Evolutionary conservation across 2,113 vertebrate genomes (phyloP).

Genomic region (Eulemur rufifrons): DNA sequence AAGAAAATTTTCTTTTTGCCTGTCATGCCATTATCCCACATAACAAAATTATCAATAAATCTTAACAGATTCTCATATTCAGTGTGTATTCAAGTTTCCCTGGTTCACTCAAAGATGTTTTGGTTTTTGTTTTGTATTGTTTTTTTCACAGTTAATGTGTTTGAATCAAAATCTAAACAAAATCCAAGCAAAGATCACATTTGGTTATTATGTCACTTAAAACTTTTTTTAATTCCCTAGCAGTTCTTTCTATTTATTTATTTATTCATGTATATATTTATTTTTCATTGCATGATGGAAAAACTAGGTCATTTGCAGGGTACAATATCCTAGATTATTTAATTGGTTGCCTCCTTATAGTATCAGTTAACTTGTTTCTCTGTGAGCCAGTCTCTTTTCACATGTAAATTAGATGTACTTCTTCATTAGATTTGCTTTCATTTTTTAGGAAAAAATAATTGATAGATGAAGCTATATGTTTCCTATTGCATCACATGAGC

Average conservation of each 20-base stretch:
- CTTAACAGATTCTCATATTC: neutral
- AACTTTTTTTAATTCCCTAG: neutral
- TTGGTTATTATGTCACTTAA: neutral
- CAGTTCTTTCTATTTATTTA: neutral
- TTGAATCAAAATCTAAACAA: neutral
- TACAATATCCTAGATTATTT: neutral
- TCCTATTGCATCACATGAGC: neutral
- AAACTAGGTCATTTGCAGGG: neutral
- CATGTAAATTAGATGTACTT: neutral
- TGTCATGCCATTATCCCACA: neutral
- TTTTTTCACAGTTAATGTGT: neutral
- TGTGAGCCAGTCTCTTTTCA: neutral
- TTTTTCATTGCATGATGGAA: neutral
- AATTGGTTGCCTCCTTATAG: neutral
- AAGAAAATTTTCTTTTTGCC: neutral
- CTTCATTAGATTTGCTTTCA: neutral
- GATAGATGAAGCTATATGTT: neutral
- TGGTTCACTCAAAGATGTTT: neutral
- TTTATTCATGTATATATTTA: no score
- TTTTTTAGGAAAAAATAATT: neutral
- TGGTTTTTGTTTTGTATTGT: neutral
- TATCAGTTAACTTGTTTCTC: neutral
- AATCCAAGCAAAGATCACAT: no score
- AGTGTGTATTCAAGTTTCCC: neutral
- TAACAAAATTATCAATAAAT: neutral